Base-by-base conservation (phyloP, 2,113 vertebrate genomes). In the Misgurnus mizolepis region DNA sequence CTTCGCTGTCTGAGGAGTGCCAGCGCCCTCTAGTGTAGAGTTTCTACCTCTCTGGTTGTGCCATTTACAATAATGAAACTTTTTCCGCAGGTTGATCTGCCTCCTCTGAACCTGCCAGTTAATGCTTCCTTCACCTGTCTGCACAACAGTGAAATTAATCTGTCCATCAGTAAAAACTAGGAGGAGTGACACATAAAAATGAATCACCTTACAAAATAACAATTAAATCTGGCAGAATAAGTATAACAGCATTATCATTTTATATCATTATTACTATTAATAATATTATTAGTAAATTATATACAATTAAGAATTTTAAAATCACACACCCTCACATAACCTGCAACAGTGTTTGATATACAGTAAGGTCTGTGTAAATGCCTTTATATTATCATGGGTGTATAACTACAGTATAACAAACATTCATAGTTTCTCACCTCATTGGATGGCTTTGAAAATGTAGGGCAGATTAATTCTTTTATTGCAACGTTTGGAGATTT, bases 81-180 rank as follows among this genome's bases (percentile, higher is more conserved):
- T 87, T 68, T 72, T 85, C 84, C 84, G 67, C 40, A 80, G 80
- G 75, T 86, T 75, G 0, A 70, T 5, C 76, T 80, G 79, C 47
- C 65, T 56, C 61, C 75, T 86, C 77, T 82, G 84, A 12, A 43
- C 80, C 47, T 78, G 67, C 87, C 84, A 85, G 80, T 86, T 80
- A 6, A 79, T 8, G 18, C 39, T 67, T 12, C 79, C 83, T n/a
- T 61, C 40, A 8, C 60, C 50, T 1, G 69, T 80, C 85, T 85
- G 50, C 9, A 22, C 27, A 74, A 50, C 76, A 69, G 12, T 45
- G 55, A n/a, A 58, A 47, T 47, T 47, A 47, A 47, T 47, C 10
- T 47, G 45, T 47, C 10, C 3, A 7, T 47, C 10, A 8, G 6
- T 8, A 47, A 47, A 47, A 8, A 47, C 27, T 34, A 34, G 27